These are phyloP conservation scores for Hedychridium roseum DNA, from an alignment of 2,888 invertebrate genomes.

Conservation along the genomic window DNA sequence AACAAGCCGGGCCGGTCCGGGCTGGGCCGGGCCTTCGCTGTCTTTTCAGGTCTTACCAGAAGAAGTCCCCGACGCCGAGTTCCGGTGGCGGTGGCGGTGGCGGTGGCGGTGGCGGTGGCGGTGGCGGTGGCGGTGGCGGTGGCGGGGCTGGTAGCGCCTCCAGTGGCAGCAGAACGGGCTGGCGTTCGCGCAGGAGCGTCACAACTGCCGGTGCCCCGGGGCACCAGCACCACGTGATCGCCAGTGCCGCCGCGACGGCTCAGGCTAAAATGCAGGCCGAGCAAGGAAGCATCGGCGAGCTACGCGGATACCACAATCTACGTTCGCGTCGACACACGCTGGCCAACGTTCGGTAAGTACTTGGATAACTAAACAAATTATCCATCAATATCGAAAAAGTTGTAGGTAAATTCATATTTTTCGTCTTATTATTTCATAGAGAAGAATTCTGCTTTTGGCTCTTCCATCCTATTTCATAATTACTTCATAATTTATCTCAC, in stretches of 20 bases:
- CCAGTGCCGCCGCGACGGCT: slow-evolving; percentile 59
- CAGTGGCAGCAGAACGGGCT: slow-evolving; percentile 54
- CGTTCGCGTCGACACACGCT: slow-evolving; percentile 88
- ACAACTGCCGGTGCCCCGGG: slow-evolving; percentile 58
- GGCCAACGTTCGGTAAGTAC: slow-evolving; percentile 90
- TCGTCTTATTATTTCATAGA: too few relatives aligned
- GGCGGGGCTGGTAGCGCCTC: slow-evolving; percentile 20
- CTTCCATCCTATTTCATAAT: too few relatives aligned
- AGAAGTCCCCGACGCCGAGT: slow-evolving; percentile 62
- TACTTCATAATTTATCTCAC: too few relatives aligned
- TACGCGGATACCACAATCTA: slow-evolving; percentile 89
- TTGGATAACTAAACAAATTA: neutral
- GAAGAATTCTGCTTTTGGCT: too few relatives aligned
- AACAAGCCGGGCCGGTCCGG: neutral
- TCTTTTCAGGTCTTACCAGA: slow-evolving; percentile 58
- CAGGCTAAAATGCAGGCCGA: slow-evolving; percentile 87
- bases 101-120: slow-evolving; percentile 32
- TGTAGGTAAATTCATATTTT: neutral
- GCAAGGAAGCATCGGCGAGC: slow-evolving; percentile 89
- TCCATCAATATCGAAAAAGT: neutral
- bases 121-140: slow-evolving; percentile 35
- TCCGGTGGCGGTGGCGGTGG: slow-evolving; percentile 45
- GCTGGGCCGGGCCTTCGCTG: too few relatives aligned
- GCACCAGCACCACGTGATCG: slow-evolving; percentile 60
- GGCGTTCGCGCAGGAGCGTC: slow-evolving; percentile 60